Percentiles rank a stretch among this genome's conserved stretches.
phyloP scores from a whole-genome alignment of 2,797 vertebrate species.

The Bradypodion ventrale region DNA sequence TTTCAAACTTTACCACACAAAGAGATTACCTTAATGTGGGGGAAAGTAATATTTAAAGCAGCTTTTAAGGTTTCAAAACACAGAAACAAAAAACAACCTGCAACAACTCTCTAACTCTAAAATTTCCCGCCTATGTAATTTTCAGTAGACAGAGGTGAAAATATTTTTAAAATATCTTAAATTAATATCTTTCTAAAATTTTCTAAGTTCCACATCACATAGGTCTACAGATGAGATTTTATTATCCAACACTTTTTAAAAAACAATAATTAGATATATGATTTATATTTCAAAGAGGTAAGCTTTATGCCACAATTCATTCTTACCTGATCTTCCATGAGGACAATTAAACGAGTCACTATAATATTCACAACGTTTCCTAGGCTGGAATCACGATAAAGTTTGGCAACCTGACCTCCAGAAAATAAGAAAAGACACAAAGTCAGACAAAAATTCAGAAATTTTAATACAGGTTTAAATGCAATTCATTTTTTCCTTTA shows the following conservation, averaged over 20 bases:
- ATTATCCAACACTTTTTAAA: conserved; percentile 61
- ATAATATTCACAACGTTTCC: conserved; percentile 99
- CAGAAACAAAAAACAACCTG: conserved; percentile 62
- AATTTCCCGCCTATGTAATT: conserved; percentile 40
- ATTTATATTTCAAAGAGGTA: conserved; percentile 37
- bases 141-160: conserved; percentile 47
- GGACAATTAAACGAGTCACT: conserved; percentile 95
- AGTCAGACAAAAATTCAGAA: conserved; percentile 89
- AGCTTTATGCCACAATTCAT: conserved; percentile 33
- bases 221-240: conserved; percentile 49
- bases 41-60: neutral
- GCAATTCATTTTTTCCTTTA: conserved; percentile 6
- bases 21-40: neutral
- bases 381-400: conserved; percentile 99
- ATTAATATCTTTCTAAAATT: conserved; percentile 56
- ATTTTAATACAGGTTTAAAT: conserved; percentile 19
- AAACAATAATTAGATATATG: conserved; percentile 19
- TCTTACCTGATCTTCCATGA: conserved; percentile 98
- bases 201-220: conserved; percentile 60
- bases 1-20: conserved; percentile 31
- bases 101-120: conserved; percentile 45
- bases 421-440: conserved; percentile 99
- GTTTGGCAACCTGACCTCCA: conserved; percentile 99
- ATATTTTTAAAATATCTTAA: conserved; percentile 45
- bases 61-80: conserved; percentile 50